Evolutionary conservation across 1,140 invertebrate genomes (phyloP), one percentile per base, ranked within the genome.

Genomic region (Mercenaria mercenaria): DNA sequence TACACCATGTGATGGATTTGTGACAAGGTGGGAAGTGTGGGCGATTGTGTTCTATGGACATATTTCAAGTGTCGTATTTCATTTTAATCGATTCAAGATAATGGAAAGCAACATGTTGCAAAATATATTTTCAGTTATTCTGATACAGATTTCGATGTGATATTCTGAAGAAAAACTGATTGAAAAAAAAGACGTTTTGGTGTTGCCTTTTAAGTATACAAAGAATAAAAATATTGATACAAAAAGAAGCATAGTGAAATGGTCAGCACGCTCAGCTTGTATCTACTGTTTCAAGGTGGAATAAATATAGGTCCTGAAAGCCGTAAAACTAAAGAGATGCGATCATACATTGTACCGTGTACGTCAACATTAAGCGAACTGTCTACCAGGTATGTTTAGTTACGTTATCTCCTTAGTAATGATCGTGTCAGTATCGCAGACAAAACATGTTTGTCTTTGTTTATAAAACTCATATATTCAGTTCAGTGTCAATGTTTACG

Each of bases 261-360:
- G 61, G 61, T 64, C 61, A 64, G 61, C 61, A 64, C 61, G 23
- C 61, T 64, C 61, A 64, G 61, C 61, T 64, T 64, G 61, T 64
- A 23, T 64, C 61, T 64, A 64, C 61, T 64, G 61, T 23, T 64
- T 64, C 61, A 64, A 64, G 23, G 61, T 64, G 61, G 61, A 64
- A 64, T 64, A 64, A 64, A 64, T 64, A 64, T 23, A 64, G 61
- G 61, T 64, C 61, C 61, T 23, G 23, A 64, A 64, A 64, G 61
- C 61, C 23, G 32, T 64, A 64, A 8, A n/a, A 64, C 23, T 64
- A 23, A 64, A 64, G 61, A 64, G 32, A 64, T 64, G 23, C 61
- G 61, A 47, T 18, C 43, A 47, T 47, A 47, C 43, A 47, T 47
- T 47, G 43, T 47, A 47, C 43, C 43, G 8, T 47, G 43, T 47